Conservation (phyloP, 2,113 vertebrate species). For the Lophius piscatorius region DNA sequence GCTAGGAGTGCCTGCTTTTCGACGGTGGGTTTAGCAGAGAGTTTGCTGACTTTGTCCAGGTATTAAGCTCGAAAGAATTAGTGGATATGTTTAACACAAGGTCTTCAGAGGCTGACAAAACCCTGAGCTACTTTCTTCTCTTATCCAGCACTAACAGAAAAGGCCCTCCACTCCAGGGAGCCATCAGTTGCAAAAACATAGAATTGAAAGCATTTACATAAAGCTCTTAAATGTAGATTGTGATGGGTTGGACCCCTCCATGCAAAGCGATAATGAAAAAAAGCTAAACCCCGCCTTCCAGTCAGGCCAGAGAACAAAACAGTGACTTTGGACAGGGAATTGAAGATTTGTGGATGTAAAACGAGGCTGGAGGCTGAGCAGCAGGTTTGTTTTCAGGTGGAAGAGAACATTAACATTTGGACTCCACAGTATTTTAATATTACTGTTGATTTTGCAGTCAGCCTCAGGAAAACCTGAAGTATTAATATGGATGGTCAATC, state of each 20-base stretch:
- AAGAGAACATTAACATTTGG: conserved; percentile 33
- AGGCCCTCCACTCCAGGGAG: conserved; percentile 25
- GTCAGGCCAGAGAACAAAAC: conserved; percentile 11
- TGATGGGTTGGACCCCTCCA: conserved; percentile 9
- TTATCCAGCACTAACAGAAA: conserved; percentile 40
- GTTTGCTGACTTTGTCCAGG: conserved; percentile 34
- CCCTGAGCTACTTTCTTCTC: conserved; percentile 22
- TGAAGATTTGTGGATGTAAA: conserved; percentile 23
- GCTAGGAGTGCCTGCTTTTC: conserved; percentile 35
- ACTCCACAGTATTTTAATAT: conserved; percentile 49
- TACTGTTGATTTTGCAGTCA: conserved; percentile 8
- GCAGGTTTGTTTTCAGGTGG: conserved; percentile 47
- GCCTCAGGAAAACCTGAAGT: conserved; percentile 38
- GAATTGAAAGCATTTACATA: conserved; percentile 25
- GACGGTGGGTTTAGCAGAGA: conserved; percentile 6
- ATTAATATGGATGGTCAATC: conserved; percentile 49
- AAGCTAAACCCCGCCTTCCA: background rate
- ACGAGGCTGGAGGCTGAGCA: conserved; percentile 19
- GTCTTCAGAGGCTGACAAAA: conserved; percentile 40
- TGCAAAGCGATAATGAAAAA: conserved; percentile 15
- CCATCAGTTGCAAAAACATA: conserved; percentile 6
- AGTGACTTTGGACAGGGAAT: conserved; percentile 1
- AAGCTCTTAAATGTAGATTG: conserved; percentile 34
- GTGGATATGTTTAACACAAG: conserved; percentile 51
- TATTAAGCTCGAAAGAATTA: conserved; percentile 45